Conservation (phyloP, 2,113 vertebrate genomes). For the Oryzias curvinotus region DNA sequence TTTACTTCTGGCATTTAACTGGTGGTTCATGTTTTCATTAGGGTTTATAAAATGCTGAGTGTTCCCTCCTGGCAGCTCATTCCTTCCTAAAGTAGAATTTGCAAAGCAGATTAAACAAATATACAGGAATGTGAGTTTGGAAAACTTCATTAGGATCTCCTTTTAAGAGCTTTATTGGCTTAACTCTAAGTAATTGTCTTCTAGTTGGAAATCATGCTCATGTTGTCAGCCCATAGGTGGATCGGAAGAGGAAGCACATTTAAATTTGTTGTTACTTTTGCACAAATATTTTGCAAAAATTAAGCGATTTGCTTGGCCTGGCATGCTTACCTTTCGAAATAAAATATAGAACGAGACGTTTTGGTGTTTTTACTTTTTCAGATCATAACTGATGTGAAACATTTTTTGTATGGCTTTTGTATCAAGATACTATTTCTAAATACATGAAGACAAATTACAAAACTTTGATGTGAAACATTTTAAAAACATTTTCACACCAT, state of each 20-base stretch:
- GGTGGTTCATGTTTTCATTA: background rate
- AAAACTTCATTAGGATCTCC: background rate
- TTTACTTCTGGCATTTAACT: slow-evolving; percentile 4
- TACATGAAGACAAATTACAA: too few relatives aligned
- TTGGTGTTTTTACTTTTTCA: background rate
- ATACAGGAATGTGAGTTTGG: background rate
- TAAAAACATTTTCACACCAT: too few relatives aligned
- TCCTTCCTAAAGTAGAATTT: background rate
- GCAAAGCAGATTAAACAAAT: slow-evolving; percentile 1
- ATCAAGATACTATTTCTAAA: background rate
- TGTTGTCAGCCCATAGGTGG: slow-evolving; percentile 1
- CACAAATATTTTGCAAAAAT: too few relatives aligned
- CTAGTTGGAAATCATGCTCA: slow-evolving; percentile 1
- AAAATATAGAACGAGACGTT: too few relatives aligned
- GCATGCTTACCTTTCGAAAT: too few relatives aligned
- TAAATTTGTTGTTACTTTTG: too few relatives aligned
- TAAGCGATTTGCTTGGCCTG: too few relatives aligned
- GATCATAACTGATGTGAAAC: background rate
- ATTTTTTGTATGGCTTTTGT: background rate
- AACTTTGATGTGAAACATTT: too few relatives aligned
- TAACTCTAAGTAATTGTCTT: background rate
- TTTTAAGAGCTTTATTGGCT: slow-evolving; percentile 8
- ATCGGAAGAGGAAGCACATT: background rate
- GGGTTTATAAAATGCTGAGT: slow-evolving; percentile 1
- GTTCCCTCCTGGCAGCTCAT: background rate